Conservation (phyloP, 2,888 invertebrate species). For the Halocaridina rubra region DNA sequence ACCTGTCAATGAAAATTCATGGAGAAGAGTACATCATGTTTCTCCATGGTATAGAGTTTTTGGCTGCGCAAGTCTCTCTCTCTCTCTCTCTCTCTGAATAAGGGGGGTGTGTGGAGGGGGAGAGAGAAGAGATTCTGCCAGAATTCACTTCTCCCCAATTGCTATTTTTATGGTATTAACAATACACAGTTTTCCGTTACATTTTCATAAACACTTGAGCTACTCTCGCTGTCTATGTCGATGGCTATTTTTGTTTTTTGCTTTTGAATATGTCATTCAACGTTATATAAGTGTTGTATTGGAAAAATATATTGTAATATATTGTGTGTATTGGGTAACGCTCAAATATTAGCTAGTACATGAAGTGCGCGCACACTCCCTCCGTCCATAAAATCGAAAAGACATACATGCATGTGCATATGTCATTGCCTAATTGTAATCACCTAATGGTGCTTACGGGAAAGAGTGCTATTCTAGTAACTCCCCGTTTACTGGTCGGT, state of each 20-base stretch:
- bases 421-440: too few species aligned
- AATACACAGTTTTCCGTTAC: background rate
- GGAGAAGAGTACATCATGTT: constrained; percentile 31
- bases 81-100: too few species aligned
- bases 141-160: background rate
- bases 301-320: too few species aligned
- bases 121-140: background rate
- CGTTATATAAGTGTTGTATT: background rate
- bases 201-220: background rate
- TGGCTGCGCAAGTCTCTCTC: constrained; percentile 47
- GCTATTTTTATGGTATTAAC: background rate
- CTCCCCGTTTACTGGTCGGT: too few species aligned
- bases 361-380: too few species aligned
- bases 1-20: constrained; percentile 57
- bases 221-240: background rate
- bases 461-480: too few species aligned
- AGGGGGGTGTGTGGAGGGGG: background rate
- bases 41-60: constrained; percentile 53
- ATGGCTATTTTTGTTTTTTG: background rate
- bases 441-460: too few species aligned
- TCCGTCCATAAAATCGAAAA: too few species aligned
- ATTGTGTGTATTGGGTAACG: too few species aligned
- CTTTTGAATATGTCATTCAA: background rate
- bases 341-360: too few species aligned
- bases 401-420: too few species aligned